Percentiles rank a stretch among this genome's conserved stretches.
Conservation (phyloP, 2,113 vertebrate genomes). For the Pachyramphus minor region DNA sequence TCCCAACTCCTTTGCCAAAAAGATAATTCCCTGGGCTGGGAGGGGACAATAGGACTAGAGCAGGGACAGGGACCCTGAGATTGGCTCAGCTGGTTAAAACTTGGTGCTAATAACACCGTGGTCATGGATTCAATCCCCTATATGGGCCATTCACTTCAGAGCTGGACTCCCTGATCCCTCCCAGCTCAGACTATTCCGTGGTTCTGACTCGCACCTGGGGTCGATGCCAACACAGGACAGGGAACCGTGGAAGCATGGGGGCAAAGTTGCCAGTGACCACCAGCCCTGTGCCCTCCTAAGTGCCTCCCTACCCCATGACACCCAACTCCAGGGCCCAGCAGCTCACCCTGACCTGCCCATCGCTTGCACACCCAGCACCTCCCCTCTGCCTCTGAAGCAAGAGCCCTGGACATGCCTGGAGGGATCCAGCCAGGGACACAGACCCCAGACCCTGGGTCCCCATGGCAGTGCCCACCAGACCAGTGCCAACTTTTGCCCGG, state of each 20-base stretch:
- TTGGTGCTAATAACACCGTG: not conserved
- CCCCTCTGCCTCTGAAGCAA: not conserved
- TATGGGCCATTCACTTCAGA: not conserved
- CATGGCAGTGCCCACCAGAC: accelerated
- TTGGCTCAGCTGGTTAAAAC: not conserved
- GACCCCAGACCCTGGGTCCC: too few relatives aligned
- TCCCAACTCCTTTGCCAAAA: not conserved
- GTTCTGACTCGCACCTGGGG: accelerated
- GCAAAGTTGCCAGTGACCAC: not conserved
- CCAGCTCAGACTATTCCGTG: not conserved
- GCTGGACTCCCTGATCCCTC: not conserved
- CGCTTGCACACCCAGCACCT: not conserved
- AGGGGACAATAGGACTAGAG: not conserved
- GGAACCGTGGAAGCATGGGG: accelerated
- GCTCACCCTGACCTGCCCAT: not conserved
- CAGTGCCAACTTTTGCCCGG: not conserved
- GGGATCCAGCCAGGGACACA: not conserved
- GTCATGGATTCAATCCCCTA: not conserved
- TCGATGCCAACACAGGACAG: not conserved
- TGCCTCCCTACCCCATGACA: not conserved
- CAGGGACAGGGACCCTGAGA: not conserved
- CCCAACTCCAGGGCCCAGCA: not conserved
- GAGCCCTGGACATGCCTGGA: accelerated
- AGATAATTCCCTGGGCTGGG: not conserved
- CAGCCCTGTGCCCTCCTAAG: not conserved